Percentiles rank a stretch among this genome's conserved stretches.
These are phyloP conservation scores for Bombyx huttoni DNA, from an alignment of 2,888 invertebrate species.

Conservation along the genomic window DNA sequence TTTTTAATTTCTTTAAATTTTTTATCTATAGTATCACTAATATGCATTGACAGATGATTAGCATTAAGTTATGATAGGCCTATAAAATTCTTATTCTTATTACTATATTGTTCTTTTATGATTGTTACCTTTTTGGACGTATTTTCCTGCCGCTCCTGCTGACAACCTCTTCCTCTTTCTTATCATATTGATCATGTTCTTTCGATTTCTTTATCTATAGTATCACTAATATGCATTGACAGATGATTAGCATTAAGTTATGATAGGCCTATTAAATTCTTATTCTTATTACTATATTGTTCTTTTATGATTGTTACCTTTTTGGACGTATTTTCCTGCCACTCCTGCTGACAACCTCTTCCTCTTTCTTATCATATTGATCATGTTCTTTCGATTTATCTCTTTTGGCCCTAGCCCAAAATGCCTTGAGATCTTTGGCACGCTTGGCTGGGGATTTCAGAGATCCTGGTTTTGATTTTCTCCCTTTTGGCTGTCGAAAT, in stretches of 20 bases:
- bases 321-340: slow-evolving; percentile 83
- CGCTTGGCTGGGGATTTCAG: slow-evolving; percentile 22
- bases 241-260: too few species aligned
- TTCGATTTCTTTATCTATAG: too few species aligned
- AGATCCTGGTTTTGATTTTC: slow-evolving; percentile 24
- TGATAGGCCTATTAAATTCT: too few species aligned
- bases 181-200: slow-evolving; percentile 30
- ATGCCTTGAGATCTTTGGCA: slow-evolving; percentile 45
- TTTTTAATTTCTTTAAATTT: too few species aligned
- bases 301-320: slow-evolving; percentile 27
- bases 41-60: too few species aligned
- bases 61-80: too few species aligned
- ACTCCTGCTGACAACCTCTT: slow-evolving; percentile 77
- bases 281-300: too few species aligned
- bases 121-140: slow-evolving; percentile 73
- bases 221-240: too few species aligned
- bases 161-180: slow-evolving; percentile 66
- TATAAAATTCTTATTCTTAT: too few species aligned
- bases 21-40: too few species aligned
- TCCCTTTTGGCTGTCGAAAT: slow-evolving; percentile 24
- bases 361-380: slow-evolving; percentile 41
- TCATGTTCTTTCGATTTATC: slow-evolving; percentile 32
- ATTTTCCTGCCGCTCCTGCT: slow-evolving; percentile 83
- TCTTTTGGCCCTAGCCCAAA: slow-evolving; percentile 44
- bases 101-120: too few species aligned